Conservation (phyloP, 2,888 invertebrate genomes). For the Epsilonema sp. region DNA sequence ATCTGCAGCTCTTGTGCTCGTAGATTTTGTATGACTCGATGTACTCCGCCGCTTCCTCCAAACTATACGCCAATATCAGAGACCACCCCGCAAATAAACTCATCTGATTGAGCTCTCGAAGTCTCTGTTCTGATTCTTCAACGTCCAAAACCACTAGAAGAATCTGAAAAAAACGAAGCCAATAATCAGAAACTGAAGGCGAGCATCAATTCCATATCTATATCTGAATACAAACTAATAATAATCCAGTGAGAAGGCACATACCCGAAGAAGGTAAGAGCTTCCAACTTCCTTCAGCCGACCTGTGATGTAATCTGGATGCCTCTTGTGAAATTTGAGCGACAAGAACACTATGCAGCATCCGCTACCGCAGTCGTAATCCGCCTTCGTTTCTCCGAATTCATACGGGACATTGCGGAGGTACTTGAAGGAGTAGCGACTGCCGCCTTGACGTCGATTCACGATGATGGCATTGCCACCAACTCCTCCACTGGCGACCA, state of each 20-base stretch:
- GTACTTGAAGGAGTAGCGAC: conserved; percentile 25
- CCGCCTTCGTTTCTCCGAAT: conserved; percentile 18
- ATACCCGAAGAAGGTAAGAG: conserved; percentile 10
- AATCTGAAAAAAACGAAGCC: conserved; percentile 16
- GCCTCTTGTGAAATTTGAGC: conserved; percentile 18
- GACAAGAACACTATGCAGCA: conserved; percentile 21
- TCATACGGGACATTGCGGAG: conserved; percentile 24
- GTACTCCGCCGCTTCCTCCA: conserved; percentile 27
- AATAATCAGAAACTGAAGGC: no score
- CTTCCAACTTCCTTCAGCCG: conserved; percentile 15
- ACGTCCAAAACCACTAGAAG: conserved; percentile 19
- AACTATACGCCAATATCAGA: conserved; percentile 18
- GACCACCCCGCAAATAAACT: conserved; percentile 21
- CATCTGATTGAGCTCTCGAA: conserved; percentile 23
- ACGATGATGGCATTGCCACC: not conserved
- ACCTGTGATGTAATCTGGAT: conserved; percentile 23
- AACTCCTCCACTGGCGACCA: no score
- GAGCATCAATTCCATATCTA: no score
- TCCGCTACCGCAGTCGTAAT: conserved; percentile 20
- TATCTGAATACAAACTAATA: no score
- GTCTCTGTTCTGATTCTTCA: conserved; percentile 18
- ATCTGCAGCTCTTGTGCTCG: no score
- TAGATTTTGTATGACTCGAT: conserved; percentile 21
- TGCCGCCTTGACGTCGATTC: conserved; percentile 11
- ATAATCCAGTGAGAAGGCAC: no score